These are phyloP conservation scores for Masticophis lateralis DNA, from an alignment of 2,797 vertebrate genomes.

Conservation along the genomic window DNA sequence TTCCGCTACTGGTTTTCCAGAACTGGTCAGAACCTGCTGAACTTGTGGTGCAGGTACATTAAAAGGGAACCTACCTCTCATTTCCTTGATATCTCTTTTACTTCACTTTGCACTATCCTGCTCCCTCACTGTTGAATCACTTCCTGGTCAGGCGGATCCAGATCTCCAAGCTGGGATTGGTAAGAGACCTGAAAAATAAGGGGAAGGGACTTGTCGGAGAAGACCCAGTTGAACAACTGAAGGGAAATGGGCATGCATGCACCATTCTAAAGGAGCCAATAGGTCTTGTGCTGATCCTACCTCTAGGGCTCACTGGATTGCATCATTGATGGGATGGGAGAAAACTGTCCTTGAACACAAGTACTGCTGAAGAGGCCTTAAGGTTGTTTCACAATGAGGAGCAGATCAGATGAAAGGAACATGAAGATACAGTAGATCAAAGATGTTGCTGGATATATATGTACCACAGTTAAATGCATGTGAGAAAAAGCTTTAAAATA, in stretches of 20 bases:
- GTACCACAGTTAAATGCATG: background rate
- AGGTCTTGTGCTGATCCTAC: background rate
- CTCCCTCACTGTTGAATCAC: background rate
- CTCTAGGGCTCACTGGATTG: background rate
- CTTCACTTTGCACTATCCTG: background rate
- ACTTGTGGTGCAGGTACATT: background rate
- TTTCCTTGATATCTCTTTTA: background rate
- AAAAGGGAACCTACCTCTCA: background rate
- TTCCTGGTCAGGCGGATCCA: background rate
- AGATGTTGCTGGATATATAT: background rate
- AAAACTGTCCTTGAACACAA: background rate
- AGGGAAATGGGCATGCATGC: background rate
- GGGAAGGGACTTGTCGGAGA: background rate
- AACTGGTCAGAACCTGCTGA: no score
- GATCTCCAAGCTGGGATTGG: background rate
- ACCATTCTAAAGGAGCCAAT: background rate
- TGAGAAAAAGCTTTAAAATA: background rate
- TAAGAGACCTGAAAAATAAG: background rate
- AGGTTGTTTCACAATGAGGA: background rate
- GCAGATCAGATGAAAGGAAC: background rate
- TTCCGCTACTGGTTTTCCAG: no score
- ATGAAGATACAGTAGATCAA: background rate
- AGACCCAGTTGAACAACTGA: background rate
- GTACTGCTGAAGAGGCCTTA: background rate
- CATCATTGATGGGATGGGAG: background rate